Evolutionary conservation across 1,140 invertebrate genomes (phyloP), one percentile per base, ranked within the genome.

Genomic region (Camponotus vicinus): DNA sequence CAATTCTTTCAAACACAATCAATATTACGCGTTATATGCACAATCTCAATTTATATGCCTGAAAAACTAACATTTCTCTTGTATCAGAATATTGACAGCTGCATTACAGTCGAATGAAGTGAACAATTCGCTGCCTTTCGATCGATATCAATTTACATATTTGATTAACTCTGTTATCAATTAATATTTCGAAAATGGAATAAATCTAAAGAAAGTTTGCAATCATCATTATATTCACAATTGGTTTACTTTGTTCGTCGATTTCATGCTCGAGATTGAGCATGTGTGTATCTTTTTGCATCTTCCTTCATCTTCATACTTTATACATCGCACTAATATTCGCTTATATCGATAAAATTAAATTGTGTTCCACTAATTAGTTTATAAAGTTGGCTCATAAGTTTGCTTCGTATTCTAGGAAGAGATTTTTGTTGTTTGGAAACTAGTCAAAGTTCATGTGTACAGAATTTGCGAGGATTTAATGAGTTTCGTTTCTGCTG

Each of bases 391-490:
- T 27, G 1, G 40, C 8, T 27, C 71, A 21, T 59, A 45, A 57
- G 11, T 59, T 34, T 21, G n/a, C 40, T 80, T 66, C 3, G 34
- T 7, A 27, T 18, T 7, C 18, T 15, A 21, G 27, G 13, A 21
- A 73, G 21, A 40, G 8, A 63, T 49, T 37, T 57, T 21, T 11
- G 18, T 9, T 61, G 69, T 34, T 59, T 6, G n/a, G 8, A 27
- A 27, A 57, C 21, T 34, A 63, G 15, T 18, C 27, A 5, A 42
- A 45, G 69, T 61, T 61, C 7, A 1, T n/a, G 67, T 82, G 61
- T 83, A 40, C 40, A 5, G 32, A 61, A 75, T 75, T 83, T 21
- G 34, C 52, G 18, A 4, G 55, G 27, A 18, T 75, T 49, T 75
- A 83, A 63, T 57, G 55, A 37, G 32, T 61, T 40, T 70, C 49